Evolutionary conservation across 2,888 invertebrate genomes (phyloP), one percentile per base, ranked within the genome.

Genomic region (Calliphora vomitoria): DNA sequence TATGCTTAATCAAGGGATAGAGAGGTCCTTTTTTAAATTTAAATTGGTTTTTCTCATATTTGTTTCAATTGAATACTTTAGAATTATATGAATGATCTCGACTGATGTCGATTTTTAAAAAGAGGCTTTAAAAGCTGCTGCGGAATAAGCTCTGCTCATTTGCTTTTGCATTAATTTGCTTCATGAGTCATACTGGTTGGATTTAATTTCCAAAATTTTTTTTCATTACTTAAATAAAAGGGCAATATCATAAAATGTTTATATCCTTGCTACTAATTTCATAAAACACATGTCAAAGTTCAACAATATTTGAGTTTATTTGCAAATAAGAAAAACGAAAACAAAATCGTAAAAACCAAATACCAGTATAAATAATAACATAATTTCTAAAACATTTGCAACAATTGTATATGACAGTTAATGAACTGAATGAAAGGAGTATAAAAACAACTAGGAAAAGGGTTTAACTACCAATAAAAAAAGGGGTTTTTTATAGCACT

Each of bases 231-330:
- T 35, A 6, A 35, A 35, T 6, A 6, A 35, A 35, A n/a, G n/a
- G 15, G 50, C 15, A 50, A 50, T 11, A 13, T 6, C 3, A 20
- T 13, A 44, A 44, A 44, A 44, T 20, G 0, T 18, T 18, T 20
- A 11, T 41, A 3, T 11, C 44, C 41, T n/a, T 13, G 18, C 31
- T 50, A 38, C 41, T 66, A 44, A 50, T 62, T 68, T 69, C 15
- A 62, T n/a, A 60, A 68, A 75, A 78, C 62, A 75, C 44, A 58
- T 78, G 82, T 78, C 76, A 86, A 86, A 86, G 85, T 86, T 86
- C 82, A 86, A 72, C 58, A 58, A 58, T 72, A 55, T 81, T 81
- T 72, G 20, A 72, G 81, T 81, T 76, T 81, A 78, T 85, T 85
- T 66, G 64, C 81, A 64, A 53, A 71, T 38, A 64, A n/a, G 11